Base-by-base conservation (phyloP, 1,140 invertebrate genomes). In the Theocolax elegans region DNA sequence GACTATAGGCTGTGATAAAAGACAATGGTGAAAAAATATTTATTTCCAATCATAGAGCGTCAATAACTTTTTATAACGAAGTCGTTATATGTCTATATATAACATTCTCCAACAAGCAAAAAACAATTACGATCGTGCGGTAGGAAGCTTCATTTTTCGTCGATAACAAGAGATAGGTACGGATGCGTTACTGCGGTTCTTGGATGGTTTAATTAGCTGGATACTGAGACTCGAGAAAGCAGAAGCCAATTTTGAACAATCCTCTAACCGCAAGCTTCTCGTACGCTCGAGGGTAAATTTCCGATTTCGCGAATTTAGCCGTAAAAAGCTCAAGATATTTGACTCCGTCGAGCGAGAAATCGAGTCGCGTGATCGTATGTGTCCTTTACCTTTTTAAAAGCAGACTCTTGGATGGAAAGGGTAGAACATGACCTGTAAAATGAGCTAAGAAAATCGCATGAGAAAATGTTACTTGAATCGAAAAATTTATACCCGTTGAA, bases 111-210 rank as follows among this genome's bases (percentile, higher is more conserved):
- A 12, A 3, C 31, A 35, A 38, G 38, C 25, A 29, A 49, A 64
- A 64, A 64, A 64, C 46, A 64, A 64, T 64, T 35, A 51, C 7
- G 12, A 51, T 48, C 17, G n/a, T n/a, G 2, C 27, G 3, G 59
- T n/a, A 31, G 42, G 8, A 40, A 40, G 44, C 23, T 25, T 54
- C 51, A 58, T 58, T 67, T 67, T 38, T 38, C 38, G 3, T n/a
- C 35, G 25, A 66, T 54, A 44, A 66, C 29, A 44, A 66, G 35
- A 7, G 23, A 59, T 59, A 31, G 0, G 10, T 35, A n/a, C 7
- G 15, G 58, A 15, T n/a, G 25, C 23, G 40, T n/a, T 27, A 31
- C 25, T 19, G 9, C 10, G 29, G 42, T 25, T 19, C 49, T 65
- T 29, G n/a, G 25, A 38, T 2, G 1, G 40, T 25, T 67, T 44